Evolutionary conservation across 2,888 invertebrate genomes (phyloP).

Genomic region (Peribatodes rhomboidaria): DNA sequence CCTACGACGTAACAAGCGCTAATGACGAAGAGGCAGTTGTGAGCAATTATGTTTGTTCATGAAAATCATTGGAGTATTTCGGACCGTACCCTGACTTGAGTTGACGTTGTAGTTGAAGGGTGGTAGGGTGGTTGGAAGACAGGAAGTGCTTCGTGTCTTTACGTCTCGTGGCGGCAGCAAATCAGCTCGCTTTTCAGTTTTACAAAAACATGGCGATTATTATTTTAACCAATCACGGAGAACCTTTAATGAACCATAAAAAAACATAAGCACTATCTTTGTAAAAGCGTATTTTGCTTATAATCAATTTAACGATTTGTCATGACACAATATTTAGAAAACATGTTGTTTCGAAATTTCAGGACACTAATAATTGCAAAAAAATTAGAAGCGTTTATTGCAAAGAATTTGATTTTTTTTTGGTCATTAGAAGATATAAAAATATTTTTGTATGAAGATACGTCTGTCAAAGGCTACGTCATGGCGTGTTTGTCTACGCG

Average conservation of each 20-base stretch:
- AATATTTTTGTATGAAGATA: constrained; percentile 26
- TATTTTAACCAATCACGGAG: constrained; percentile 69
- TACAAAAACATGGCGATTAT: constrained; percentile 76
- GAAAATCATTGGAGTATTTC: no score
- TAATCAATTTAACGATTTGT: background rate
- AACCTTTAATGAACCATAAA: constrained; percentile 78
- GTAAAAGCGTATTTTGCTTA: constrained; percentile 53
- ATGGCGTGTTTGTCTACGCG: constrained; percentile 75
- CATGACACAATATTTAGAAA: background rate
- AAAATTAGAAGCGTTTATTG: background rate
- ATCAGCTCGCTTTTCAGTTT: constrained; percentile 60
- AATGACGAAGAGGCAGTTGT: no score
- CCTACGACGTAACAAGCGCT: no score
- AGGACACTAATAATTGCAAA: background rate
- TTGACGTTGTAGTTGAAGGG: background rate
- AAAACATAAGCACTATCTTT: constrained; percentile 62
- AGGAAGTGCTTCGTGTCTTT: constrained; percentile 83
- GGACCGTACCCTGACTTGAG: no score
- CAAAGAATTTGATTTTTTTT: background rate
- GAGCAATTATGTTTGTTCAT: no score
- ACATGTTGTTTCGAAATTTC: background rate
- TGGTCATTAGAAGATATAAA: background rate
- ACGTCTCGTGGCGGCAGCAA: constrained; percentile 79
- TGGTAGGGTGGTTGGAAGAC: constrained; percentile 45
- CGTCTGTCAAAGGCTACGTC: constrained; percentile 70